phyloP scores from a whole-genome alignment of 2,888 invertebrate species.

The Ochlodes sylvanus region DNA sequence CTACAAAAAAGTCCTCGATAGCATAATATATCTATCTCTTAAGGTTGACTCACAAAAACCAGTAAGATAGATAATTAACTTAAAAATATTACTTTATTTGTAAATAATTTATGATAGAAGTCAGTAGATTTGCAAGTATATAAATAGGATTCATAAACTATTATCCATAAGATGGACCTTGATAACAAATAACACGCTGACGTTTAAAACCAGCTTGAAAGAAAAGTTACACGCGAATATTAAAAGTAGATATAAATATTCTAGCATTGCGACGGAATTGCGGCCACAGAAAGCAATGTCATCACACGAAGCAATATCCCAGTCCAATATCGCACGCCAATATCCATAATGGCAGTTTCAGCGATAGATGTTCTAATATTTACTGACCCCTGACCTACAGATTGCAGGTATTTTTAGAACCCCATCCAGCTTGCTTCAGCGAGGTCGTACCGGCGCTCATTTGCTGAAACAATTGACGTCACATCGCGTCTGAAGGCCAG shows the following conservation, averaged over 20 bases:
- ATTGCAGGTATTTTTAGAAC: constrained; percentile 76
- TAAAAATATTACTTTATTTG: too few relatives aligned
- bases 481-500: constrained; percentile 67
- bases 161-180: too few relatives aligned
- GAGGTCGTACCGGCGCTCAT: constrained; percentile 71
- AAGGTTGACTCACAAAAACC: too few relatives aligned
- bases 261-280: constrained; percentile 1
- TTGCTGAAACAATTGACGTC: constrained; percentile 83
- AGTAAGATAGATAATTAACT: too few relatives aligned
- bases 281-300: constrained; percentile 23
- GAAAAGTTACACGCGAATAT: background rate
- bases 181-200: too few relatives aligned
- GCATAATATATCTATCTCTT: too few relatives aligned
- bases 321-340: constrained; percentile 36
- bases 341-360: constrained; percentile 33
- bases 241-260: constrained; percentile 9
- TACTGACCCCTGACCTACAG: constrained; percentile 73
- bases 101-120: too few relatives aligned
- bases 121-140: too few relatives aligned
- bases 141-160: too few relatives aligned
- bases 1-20: too few relatives aligned
- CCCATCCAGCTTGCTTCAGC: constrained; percentile 60
- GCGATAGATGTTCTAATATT: constrained; percentile 42
- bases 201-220: background rate
- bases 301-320: constrained; percentile 29